Evolutionary conservation across 2,113 vertebrate species (phyloP), one percentile per base, ranked within the genome.

Genomic region (Actinemys pallida): DNA sequence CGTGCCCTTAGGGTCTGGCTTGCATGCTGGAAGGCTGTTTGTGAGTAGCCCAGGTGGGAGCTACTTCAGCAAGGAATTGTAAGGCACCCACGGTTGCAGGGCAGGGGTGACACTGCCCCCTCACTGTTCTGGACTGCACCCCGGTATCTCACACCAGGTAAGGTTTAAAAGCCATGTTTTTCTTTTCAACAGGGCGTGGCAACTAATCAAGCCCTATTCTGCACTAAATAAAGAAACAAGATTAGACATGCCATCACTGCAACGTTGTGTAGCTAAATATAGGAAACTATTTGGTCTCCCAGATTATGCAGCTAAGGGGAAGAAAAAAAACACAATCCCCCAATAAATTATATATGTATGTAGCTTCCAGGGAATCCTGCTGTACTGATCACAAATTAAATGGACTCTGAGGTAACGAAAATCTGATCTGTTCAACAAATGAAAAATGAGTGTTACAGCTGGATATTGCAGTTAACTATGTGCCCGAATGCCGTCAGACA

Each of bases 381-480:
- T 90, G 78, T 85, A 86, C 39, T 87, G 94, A 75, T 56, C 92
- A 93, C 86, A 94, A 42, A 90, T 88, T 92, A 94, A 92, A 93
- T 1, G 24, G 49, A 56, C 84, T 91, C 88, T n/a, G 47, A 94
- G 76, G 80, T 84, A 96, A 96, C 81, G 92, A 86, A 94, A 93
- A 89, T 95, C 82, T 86, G 95, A 95, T 91, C 91, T 95, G 92
- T 81, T 90, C 86, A 84, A 80, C 90, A 89, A 86, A 92, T 93
- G 92, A 88, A 95, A 95, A 75, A 96, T 83, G 1, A 94, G 75
- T 89, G 91, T 95, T 92, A 90, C 90, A 95, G 90, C 87, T 88
- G 84, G 84, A 90, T 85, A 82, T 65, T 50, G 62, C 4, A 39
- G 76, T 84, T 93, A 93, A 89, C 88, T 85, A 53, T 3, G 25